Conservation (phyloP, 2,797 vertebrate genomes). For the Macrochelys suwanniensis region DNA sequence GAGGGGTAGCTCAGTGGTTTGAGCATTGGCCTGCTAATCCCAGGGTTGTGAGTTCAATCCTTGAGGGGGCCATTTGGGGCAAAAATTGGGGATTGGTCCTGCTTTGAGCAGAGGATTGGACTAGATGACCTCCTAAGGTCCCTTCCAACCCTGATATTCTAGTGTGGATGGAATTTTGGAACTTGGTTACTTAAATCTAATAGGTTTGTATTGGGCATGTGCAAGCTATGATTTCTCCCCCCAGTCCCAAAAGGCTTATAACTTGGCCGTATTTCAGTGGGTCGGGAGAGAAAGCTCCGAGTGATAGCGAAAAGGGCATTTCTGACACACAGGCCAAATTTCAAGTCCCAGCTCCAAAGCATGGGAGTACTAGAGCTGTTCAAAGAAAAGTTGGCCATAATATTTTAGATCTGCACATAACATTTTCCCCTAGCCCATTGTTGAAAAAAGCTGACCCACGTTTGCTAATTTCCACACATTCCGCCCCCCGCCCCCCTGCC, state of each 20-base stretch:
- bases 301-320: no score
- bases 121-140: no score
- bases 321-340: background rate
- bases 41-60: no score
- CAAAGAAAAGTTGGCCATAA: background rate
- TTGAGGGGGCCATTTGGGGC: no score
- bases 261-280: background rate
- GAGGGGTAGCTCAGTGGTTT: no score
- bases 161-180: background rate
- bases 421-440: no score
- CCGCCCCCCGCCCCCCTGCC: accelerated
- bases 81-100: no score
- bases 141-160: no score
- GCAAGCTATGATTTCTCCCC: background rate
- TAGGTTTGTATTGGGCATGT: background rate
- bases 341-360: background rate
- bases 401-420: no score
- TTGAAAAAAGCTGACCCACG: no score
- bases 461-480: background rate
- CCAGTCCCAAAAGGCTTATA: background rate
- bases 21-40: no score
- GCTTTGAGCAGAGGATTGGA: no score
- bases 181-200: background rate
- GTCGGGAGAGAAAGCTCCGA: background rate
- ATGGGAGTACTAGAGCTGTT: background rate